phyloP scores from a whole-genome alignment of 2,113 vertebrate species.

The Macheiramphus alcinus region DNA sequence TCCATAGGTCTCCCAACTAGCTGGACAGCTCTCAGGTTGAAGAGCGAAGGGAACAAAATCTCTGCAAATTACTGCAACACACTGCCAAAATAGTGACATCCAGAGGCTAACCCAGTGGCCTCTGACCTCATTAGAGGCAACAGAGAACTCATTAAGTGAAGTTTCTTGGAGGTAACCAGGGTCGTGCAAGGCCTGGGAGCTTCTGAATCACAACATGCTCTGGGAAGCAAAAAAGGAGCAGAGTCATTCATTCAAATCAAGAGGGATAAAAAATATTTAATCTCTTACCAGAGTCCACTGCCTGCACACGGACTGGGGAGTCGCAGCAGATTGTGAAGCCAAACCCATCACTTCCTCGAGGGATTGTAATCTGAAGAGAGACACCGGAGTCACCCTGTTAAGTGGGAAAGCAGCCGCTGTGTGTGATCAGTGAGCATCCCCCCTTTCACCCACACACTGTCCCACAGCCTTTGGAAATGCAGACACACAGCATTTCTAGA shows the following conservation, averaged over 20 bases:
- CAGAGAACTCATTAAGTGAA: neutral
- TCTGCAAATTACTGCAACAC: neutral
- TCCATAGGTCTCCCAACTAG: neutral
- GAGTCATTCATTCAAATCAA: neutral
- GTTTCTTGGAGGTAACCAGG: neutral
- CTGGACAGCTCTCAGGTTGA: neutral
- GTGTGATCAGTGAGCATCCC: neutral
- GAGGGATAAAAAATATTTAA: neutral
- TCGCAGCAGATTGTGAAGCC: slow-evolving; percentile 98
- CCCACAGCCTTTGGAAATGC: neutral
- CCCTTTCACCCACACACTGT: neutral
- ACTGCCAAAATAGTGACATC: neutral
- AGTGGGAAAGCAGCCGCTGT: neutral
- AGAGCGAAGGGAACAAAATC: neutral
- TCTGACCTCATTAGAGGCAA: neutral
- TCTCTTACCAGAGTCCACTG: slow-evolving; percentile 89
- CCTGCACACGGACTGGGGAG: slow-evolving; percentile 92
- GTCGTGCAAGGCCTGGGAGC: neutral
- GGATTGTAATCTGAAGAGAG: slow-evolving; percentile 86
- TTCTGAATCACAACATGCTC: neutral
- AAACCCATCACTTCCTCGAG: slow-evolving; percentile 89
- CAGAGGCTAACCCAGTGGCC: neutral
- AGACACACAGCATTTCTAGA: fast-evolving
- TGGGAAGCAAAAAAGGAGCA: neutral
- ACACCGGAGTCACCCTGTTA: neutral